Evolutionary conservation across 2,797 vertebrate species (phyloP).

Genomic region (Aratinga solstitialis): DNA sequence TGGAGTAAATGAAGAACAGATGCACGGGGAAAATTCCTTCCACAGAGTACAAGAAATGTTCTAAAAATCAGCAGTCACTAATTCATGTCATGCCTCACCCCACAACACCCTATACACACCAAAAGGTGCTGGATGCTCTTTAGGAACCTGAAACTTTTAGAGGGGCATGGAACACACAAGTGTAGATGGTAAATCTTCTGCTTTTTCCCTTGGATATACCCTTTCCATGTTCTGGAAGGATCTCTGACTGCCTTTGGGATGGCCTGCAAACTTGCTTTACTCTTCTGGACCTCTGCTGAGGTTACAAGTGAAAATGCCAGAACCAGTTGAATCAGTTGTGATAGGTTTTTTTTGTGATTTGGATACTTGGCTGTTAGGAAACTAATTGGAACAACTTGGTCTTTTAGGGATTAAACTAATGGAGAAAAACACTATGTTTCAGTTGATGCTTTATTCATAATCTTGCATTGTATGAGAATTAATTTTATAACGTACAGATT

Average conservation of each 20-base stretch:
- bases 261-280: background rate
- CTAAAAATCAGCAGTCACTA: background rate
- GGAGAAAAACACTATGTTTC: background rate
- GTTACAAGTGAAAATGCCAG: background rate
- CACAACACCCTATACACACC: background rate
- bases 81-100: fast-evolving
- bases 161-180: background rate
- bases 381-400: background rate
- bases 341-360: background rate
- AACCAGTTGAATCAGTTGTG: background rate
- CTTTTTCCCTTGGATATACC: background rate
- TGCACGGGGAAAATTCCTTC: fast-evolving
- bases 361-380: background rate
- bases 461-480: background rate
- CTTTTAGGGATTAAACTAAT: background rate
- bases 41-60: background rate
- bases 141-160: background rate
- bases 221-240: background rate
- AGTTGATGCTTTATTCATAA: background rate
- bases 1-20: background rate
- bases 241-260: background rate
- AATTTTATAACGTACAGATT: background rate
- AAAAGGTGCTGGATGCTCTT: background rate
- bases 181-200: background rate
- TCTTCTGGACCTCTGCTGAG: background rate